These are phyloP conservation scores for Hypolimnas misippus DNA, from an alignment of 2,888 invertebrate species.

Conservation along the genomic window DNA sequence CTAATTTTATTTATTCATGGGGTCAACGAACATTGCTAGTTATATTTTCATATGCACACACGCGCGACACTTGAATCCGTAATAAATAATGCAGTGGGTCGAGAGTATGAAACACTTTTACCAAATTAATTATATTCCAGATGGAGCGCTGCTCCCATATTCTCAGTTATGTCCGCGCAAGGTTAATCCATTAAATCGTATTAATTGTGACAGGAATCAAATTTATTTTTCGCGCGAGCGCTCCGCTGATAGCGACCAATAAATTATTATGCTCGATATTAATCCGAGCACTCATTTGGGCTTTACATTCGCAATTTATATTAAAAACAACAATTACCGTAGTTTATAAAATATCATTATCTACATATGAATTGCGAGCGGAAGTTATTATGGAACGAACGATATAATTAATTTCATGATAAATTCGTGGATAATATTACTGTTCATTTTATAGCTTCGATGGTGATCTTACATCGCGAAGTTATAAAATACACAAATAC, in stretches of 20 bases:
- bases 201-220: slow-evolving; percentile 19
- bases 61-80: no score
- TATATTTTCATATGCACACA: no score
- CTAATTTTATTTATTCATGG: no score
- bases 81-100: no score
- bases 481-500: no score
- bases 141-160: slow-evolving; percentile 15
- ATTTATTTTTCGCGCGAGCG: slow-evolving; percentile 14
- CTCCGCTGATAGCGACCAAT: slow-evolving; percentile 19
- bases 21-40: no score
- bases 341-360: background rate
- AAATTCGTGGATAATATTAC: background rate
- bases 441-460: background rate
- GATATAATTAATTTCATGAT: background rate
- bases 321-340: slow-evolving; percentile 14
- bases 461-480: no score
- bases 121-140: background rate
- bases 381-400: slow-evolving; percentile 1
- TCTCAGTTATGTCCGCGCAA: slow-evolving; percentile 15
- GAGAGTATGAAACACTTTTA: background rate
- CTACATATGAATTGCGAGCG: background rate
- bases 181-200: slow-evolving; percentile 25
- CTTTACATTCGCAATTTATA: slow-evolving; percentile 5
- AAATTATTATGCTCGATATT: slow-evolving; percentile 13
- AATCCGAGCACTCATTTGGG: slow-evolving; percentile 11